Evolutionary conservation across 2,113 vertebrate genomes (phyloP).

Genomic region (Micronycteris hirsuta): DNA sequence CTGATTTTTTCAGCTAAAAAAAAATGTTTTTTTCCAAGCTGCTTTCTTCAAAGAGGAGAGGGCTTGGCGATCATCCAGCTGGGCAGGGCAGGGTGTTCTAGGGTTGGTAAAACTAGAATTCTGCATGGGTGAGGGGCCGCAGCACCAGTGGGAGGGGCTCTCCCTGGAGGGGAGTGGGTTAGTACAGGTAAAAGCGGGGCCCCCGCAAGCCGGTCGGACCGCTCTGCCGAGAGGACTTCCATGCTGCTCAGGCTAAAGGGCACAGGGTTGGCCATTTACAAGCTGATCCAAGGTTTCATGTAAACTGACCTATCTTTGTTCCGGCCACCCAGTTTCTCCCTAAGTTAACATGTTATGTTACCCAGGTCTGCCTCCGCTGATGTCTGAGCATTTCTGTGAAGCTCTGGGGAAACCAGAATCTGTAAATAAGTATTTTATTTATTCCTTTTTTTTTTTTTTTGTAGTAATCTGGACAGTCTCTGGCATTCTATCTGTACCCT

Average conservation of each 20-base stretch:
- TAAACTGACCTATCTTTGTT: background rate
- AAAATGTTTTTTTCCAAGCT: background rate
- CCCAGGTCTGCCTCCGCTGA: background rate
- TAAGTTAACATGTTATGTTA: too few relatives aligned
- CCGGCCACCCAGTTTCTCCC: background rate
- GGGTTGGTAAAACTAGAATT: background rate
- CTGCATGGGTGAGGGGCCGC: background rate
- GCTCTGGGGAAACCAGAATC: background rate
- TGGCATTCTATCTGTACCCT: background rate
- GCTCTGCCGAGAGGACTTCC: background rate
- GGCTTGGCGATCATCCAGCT: background rate
- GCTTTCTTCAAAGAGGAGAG: background rate
- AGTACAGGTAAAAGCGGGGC: background rate
- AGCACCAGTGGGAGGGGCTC: background rate
- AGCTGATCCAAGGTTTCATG: background rate
- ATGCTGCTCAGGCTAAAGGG: background rate
- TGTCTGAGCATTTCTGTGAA: background rate
- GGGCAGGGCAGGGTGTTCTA: background rate
- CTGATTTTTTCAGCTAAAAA: conserved; percentile 6
- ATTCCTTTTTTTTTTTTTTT: background rate
- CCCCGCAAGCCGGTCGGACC: background rate
- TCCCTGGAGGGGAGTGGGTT: background rate
- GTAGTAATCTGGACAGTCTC: background rate
- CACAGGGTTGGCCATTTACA: background rate
- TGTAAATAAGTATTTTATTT: background rate